Evolutionary conservation across 2,888 invertebrate species (phyloP).

Genomic region (Drosophila algonquin): DNA sequence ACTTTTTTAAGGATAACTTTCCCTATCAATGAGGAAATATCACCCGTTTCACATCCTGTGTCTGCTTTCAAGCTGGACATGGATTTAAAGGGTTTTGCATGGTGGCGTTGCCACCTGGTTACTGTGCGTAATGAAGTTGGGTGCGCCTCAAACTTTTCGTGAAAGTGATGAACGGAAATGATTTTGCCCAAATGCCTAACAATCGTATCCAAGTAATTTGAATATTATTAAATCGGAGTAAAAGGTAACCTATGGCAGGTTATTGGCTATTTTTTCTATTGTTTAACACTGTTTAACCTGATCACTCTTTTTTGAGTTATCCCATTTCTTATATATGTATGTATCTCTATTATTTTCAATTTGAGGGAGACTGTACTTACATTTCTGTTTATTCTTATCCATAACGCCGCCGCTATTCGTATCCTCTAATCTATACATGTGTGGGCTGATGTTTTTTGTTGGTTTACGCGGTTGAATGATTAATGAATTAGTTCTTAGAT

Average conservation of each 20-base stretch:
- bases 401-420: slow-evolving; percentile 82
- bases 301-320: no score
- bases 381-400: slow-evolving; percentile 83
- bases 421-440: slow-evolving; percentile 83
- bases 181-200: no score
- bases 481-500: slow-evolving; percentile 28
- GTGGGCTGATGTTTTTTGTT: slow-evolving; percentile 59
- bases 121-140: not conserved
- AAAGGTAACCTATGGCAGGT: no score
- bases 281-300: no score
- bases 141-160: not conserved
- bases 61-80: no score
- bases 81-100: not conserved
- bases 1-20: no score
- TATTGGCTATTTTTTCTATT: no score
- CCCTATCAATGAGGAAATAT: no score
- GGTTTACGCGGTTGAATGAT: slow-evolving; percentile 45
- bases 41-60: no score
- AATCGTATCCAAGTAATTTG: no score
- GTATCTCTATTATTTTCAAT: not conserved
- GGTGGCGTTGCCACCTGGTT: not conserved
- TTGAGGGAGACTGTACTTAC: slow-evolving; percentile 67
- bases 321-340: no score
- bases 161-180: not conserved
- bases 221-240: no score